These are phyloP conservation scores for Marmota monax DNA, from an alignment of 2,113 vertebrate genomes.

Conservation along the genomic window DNA sequence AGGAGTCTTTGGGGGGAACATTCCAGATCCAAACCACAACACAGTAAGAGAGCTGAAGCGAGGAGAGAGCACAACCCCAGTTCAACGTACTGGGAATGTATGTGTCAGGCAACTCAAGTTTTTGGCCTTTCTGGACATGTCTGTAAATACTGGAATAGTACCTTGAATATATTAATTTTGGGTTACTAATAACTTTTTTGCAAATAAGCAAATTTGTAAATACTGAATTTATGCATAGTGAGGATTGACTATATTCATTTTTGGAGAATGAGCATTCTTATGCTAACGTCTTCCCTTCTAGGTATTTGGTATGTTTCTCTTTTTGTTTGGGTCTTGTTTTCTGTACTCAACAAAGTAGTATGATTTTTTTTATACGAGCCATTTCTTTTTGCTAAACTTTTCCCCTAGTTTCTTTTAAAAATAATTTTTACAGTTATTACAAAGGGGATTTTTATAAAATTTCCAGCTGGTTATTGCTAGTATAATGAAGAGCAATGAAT, in stretches of 20 bases:
- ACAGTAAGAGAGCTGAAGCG: not conserved
- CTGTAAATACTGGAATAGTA: not conserved
- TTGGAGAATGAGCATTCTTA: not conserved
- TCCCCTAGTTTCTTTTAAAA: not conserved
- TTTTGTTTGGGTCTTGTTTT: slow-evolving; percentile 5
- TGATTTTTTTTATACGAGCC: not conserved
- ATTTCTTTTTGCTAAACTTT: slow-evolving; percentile 8
- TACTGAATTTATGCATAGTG: not conserved
- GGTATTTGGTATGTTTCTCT: not conserved
- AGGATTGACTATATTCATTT: not conserved
- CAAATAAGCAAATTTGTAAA: not conserved
- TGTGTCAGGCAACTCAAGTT: rapidly evolving
- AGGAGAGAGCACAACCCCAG: not conserved
- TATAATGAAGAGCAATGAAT: not conserved
- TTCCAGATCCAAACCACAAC: too few species aligned
- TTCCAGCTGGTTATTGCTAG: not conserved
- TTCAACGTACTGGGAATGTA: not conserved
- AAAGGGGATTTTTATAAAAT: slow-evolving; percentile 1
- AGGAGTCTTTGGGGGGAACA: too few species aligned
- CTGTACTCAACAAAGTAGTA: not conserved
- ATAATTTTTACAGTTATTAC: not conserved
- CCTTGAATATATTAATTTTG: not conserved
- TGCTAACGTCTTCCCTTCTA: not conserved
- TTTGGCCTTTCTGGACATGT: not conserved
- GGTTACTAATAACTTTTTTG: not conserved